Conservation (phyloP, 2,888 invertebrate genomes). For the Cryptocephalus moraei region DNA sequence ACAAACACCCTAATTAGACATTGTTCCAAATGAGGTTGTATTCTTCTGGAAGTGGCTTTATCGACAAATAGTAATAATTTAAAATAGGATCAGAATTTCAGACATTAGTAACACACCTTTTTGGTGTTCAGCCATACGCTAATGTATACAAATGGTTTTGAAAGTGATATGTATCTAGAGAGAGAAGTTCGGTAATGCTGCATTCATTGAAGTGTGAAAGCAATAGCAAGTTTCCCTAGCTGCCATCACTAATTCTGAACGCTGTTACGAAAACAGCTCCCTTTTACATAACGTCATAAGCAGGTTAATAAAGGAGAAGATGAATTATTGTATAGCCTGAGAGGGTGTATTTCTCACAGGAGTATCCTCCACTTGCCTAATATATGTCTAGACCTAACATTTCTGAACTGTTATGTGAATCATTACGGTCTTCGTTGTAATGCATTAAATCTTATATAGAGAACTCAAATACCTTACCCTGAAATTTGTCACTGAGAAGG, state of each 20-base stretch:
- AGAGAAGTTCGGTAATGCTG: slow-evolving; percentile 1
- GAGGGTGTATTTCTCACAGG: slow-evolving; percentile 3
- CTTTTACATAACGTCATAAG: slow-evolving; percentile 12
- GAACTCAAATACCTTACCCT: no score
- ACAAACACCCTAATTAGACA: no score
- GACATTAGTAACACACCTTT: no score
- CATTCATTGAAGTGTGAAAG: slow-evolving; percentile 6
- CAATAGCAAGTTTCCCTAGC: slow-evolving; percentile 6
- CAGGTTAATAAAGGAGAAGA: slow-evolving; percentile 21
- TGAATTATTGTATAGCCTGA: slow-evolving; percentile 18
- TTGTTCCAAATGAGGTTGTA: no score
- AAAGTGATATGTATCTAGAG: slow-evolving; percentile 4
- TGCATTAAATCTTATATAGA: no score
- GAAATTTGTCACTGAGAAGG: no score
- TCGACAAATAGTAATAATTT: no score
- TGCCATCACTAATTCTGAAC: not conserved
- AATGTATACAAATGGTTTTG: slow-evolving; percentile 3
- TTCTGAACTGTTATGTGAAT: not conserved
- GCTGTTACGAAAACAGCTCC: slow-evolving; percentile 1
- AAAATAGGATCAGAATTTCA: no score
- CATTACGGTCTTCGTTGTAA: not conserved
- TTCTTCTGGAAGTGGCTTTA: no score
- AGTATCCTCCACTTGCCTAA: not conserved
- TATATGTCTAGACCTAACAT: not conserved
- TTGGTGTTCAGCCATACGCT: not conserved